Conservation (phyloP, 2,797 vertebrate genomes). For the Phoeniculus purpureus region DNA sequence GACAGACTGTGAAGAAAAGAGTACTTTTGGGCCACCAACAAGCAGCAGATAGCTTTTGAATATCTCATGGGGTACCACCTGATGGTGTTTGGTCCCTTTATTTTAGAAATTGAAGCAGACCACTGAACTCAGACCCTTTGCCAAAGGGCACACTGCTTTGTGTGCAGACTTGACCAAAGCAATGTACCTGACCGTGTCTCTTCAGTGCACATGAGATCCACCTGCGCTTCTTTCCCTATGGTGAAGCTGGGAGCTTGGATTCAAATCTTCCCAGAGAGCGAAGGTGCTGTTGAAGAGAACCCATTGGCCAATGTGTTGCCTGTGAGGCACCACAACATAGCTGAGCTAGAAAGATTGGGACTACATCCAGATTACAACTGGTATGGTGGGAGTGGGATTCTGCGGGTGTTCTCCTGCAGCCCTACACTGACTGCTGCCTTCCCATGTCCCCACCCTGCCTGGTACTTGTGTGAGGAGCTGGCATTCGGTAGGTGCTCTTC, state of each 20-base stretch:
- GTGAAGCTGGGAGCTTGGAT: neutral
- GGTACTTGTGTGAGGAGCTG: neutral
- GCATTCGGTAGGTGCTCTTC: neutral
- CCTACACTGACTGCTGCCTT: neutral
- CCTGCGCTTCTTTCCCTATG: neutral
- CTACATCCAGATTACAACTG: accelerated
- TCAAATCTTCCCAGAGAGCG: neutral
- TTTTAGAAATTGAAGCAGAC: neutral
- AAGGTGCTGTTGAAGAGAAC: neutral
- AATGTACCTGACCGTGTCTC: neutral
- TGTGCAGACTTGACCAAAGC: neutral
- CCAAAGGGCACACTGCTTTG: neutral
- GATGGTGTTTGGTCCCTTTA: neutral
- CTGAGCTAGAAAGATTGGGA: neutral
- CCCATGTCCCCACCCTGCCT: neutral
- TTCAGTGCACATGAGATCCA: accelerated
- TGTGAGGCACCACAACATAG: neutral
- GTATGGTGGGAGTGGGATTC: neutral
- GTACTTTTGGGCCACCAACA: neutral
- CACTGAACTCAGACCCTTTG: neutral
- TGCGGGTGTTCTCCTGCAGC: neutral
- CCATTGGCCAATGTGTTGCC: neutral
- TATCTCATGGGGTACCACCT: neutral
- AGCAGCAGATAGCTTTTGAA: neutral
- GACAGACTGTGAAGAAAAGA: conserved; percentile 1